These are phyloP conservation scores for Arenaria interpres DNA, from an alignment of 2,113 vertebrate species.

Conservation along the genomic window DNA sequence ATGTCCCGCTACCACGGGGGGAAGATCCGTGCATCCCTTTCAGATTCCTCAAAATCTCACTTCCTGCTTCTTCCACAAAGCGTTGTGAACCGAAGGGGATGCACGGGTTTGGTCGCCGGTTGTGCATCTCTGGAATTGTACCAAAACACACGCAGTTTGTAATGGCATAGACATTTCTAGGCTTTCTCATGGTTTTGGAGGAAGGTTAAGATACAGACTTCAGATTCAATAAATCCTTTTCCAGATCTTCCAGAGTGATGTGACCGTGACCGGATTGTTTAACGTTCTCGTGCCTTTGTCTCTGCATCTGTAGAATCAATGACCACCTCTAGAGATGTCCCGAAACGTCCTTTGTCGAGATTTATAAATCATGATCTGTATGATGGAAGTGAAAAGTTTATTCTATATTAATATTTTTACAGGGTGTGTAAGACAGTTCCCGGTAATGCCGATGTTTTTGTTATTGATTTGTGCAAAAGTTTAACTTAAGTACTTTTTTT, in stretches of 20 bases:
- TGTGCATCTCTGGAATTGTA: neutral
- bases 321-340: slow-evolving; percentile 33
- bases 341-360: slow-evolving; percentile 23
- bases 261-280: slow-evolving; percentile 54
- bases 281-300: slow-evolving; percentile 65
- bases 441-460: slow-evolving; percentile 45
- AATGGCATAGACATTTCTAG: neutral
- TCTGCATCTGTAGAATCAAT: slow-evolving; percentile 50
- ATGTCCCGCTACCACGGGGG: neutral
- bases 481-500: slow-evolving; percentile 47
- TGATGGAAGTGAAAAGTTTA: slow-evolving; percentile 55
- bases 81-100: slow-evolving; percentile 13
- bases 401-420: slow-evolving; percentile 62
- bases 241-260: slow-evolving; percentile 46
- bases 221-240: slow-evolving; percentile 35
- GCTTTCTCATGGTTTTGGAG: neutral
- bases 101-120: neutral
- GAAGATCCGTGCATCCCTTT: slow-evolving; percentile 39
- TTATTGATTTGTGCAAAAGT: slow-evolving; percentile 36
- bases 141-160: neutral
- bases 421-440: slow-evolving; percentile 44
- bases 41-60: slow-evolving; percentile 12
- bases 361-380: slow-evolving; percentile 45
- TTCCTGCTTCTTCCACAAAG: slow-evolving; percentile 13
- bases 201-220: slow-evolving; percentile 15